Base-by-base conservation (phyloP, 2,888 invertebrate species). In the Antitype chi region DNA sequence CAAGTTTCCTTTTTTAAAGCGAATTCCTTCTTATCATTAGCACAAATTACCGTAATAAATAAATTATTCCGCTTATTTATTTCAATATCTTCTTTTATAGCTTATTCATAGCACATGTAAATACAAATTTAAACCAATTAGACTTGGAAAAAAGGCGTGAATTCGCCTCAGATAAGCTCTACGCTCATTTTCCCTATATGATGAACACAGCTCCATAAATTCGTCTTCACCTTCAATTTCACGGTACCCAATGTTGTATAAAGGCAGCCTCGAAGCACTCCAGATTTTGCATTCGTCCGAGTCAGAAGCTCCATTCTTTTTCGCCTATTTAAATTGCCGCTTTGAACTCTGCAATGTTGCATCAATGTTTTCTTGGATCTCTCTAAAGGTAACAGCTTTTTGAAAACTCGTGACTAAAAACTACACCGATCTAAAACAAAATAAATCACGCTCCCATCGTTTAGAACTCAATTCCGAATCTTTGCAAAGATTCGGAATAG, bases 141-240 rank as follows among this genome's bases (percentile, higher is more conserved):
- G 49, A 60, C 55, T 76, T 71, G 47, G 73, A n/a, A 74, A 66
- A 84, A 74, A n/a, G 73, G 63, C 73, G 57, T 83, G 76, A 49
- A 57, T 43, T 52, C 28, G 23, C 15, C 15, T 38, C 1, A 70
- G 70, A 79, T 70, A 84, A 68, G 17, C 25, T 80, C 25, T 20
- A 69, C 81, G 82, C 85, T 74, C 20, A 84, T 84, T 83, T 84
- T 47, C 70, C 7, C n/a, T 49, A 43, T 59, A 59, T 49, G 62
- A 72, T 84, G 71, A 70, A 53, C 6, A 70, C 17, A 57, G 25
- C 68, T 55, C 47, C 15, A 28, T 68, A 82, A 69, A 60, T 53
- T 38, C 28, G n/a, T 82, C 53, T 72, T 49, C 43, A 25, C 23
- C 52, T 84, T 74, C 52, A 53, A 80, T 84, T 64, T 82, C 43